Evolutionary conservation across 2,888 invertebrate genomes (phyloP).

Genomic region (Lithophane semibrunnea): DNA sequence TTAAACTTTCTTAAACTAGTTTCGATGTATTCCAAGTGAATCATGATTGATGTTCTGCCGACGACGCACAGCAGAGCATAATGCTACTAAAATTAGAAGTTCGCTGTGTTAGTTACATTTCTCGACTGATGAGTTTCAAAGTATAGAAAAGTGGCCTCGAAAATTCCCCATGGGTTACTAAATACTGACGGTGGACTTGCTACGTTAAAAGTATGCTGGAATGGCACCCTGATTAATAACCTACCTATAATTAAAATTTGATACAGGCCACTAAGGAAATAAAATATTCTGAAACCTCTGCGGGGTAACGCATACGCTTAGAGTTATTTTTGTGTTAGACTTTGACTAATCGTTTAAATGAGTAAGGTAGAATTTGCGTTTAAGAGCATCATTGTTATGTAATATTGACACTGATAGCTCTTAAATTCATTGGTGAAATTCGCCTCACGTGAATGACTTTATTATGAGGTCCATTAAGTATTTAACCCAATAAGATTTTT

Average conservation of each 20-base stretch:
- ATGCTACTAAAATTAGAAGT: slow-evolving; percentile 80
- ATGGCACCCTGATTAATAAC: background rate
- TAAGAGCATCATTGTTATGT: background rate
- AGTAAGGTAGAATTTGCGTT: background rate
- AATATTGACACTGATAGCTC: background rate
- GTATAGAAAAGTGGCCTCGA: slow-evolving; percentile 52
- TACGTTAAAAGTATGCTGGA: slow-evolving; percentile 4
- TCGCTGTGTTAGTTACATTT: slow-evolving; percentile 68
- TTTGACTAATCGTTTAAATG: background rate
- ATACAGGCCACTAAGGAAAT: background rate
- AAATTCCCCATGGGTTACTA: slow-evolving; percentile 51
- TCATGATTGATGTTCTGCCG: slow-evolving; percentile 81
- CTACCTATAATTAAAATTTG: too few species aligned
- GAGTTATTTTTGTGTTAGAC: background rate
- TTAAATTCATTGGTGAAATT: background rate
- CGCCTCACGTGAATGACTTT: background rate
- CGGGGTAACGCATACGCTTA: background rate
- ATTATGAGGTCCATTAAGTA: background rate
- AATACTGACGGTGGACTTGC: slow-evolving; percentile 28
- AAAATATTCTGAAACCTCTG: background rate
- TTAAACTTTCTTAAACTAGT: slow-evolving; percentile 63
- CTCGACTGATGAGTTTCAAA: slow-evolving; percentile 65
- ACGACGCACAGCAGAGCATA: slow-evolving; percentile 73
- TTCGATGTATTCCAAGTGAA: slow-evolving; percentile 70
- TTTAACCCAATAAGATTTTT: background rate